Percentiles rank a stretch among this genome's conserved stretches.
Conservation (phyloP, 1,140 invertebrate genomes). For the Drosophila melanica region DNA sequence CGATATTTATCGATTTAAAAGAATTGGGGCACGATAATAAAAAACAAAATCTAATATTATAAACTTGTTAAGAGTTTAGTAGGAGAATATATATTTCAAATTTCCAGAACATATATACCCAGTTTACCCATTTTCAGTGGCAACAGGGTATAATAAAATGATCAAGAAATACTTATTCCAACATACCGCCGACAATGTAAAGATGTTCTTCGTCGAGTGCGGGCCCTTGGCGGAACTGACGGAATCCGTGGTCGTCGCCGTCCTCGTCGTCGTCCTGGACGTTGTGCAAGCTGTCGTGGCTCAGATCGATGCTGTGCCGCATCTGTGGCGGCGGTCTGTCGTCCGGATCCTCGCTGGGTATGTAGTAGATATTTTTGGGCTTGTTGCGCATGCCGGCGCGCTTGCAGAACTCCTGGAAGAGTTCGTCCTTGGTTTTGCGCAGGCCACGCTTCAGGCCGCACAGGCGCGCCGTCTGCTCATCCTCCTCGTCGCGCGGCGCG, state of each 20-base stretch:
- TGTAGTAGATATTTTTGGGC: constrained; percentile 80
- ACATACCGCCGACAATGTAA: constrained; percentile 70
- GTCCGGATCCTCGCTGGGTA: constrained; percentile 56
- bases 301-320: constrained; percentile 8
- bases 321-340: constrained; percentile 1
- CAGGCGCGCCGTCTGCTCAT: constrained; percentile 51
- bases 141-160: too few relatives aligned
- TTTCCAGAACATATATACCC: too few relatives aligned
- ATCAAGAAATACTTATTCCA: too few relatives aligned
- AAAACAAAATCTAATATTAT: too few relatives aligned
- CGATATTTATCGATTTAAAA: too few relatives aligned
- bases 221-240: constrained; percentile 40
- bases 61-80: too few relatives aligned
- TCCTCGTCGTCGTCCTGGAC: constrained; percentile 49
- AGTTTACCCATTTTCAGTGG: too few relatives aligned
- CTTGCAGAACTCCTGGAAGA: constrained; percentile 80
- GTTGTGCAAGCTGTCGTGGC: neutral
- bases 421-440: constrained; percentile 80
- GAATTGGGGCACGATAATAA: too few relatives aligned
- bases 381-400: constrained; percentile 72
- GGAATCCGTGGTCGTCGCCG: constrained; percentile 68
- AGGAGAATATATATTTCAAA: too few relatives aligned
- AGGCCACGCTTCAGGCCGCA: constrained; percentile 74
- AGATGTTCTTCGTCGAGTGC: constrained; percentile 66
- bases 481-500: neutral